Base-by-base conservation (phyloP, 2,888 invertebrate species). In the Hypena proboscidalis region DNA sequence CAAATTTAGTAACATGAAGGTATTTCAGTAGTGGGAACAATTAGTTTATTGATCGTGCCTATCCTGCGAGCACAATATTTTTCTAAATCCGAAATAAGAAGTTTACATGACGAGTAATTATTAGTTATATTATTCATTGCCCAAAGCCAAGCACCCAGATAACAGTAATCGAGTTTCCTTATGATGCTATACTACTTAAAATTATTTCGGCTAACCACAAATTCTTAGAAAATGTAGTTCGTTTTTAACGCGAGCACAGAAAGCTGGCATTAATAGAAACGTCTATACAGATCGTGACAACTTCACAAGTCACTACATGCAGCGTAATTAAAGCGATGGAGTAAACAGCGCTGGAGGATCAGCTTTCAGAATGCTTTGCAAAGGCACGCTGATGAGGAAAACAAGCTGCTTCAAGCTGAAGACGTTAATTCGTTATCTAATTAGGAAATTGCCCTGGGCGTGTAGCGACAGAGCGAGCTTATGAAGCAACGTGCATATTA, bases 371-470 rank as follows among this genome's bases (percentile, higher is more conserved):
- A 78, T 63, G 70, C 70, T 78, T 71, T 53, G 76, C 76, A 71
- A 74, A 77, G 74, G 77, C 66, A 62, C 61, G 61, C 55, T 79
- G 72, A 80, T 75, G 77, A 81, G 79, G 68, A 76, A 77, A 74
- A 75, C 80, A 80, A 82, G 80, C 80, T 77, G 58, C 67, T 66
- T 64, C 64, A 69, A 48, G 71, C 74, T 73, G 79, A 80, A 85
- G 82, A 83, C 72, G 84, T 83, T 87, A 86, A 87, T 86, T 88
- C 80, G 81, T 86, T 80, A 88, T 84, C 81, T 84, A 85, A 86
- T 86, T 86, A 86, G 75, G 54, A 68, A 72, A 71, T 74, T 62
- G 67, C 74, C 55, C 49, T 50, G 51, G 54, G 56, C 53, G 46
- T 56, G 60, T 63, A 62, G 44, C 40, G 34, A 43, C 54, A 55